Evolutionary conservation across 2,888 invertebrate genomes (phyloP).

Genomic region (Heliothis peltigera): DNA sequence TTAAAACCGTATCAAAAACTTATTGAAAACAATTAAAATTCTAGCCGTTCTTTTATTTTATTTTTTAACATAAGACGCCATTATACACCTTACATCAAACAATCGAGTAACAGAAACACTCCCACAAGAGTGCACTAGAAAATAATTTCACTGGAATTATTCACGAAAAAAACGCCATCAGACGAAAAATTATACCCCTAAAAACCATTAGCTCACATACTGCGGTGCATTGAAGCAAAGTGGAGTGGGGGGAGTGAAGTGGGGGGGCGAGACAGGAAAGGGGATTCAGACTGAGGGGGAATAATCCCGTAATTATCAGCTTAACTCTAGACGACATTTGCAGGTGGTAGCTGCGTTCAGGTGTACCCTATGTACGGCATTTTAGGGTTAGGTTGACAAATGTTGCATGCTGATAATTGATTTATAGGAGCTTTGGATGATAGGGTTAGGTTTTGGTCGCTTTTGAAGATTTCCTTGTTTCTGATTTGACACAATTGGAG

Average conservation of each 20-base stretch:
- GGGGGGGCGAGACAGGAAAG: slow-evolving; percentile 71
- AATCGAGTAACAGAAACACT: slow-evolving; percentile 67
- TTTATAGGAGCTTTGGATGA: slow-evolving; percentile 74
- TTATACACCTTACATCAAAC: slow-evolving; percentile 63
- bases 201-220: slow-evolving; percentile 87
- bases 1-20: background rate
- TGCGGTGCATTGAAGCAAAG: slow-evolving; percentile 82
- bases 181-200: slow-evolving; percentile 85
- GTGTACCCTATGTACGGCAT: slow-evolving; percentile 68
- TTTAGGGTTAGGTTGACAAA: slow-evolving; percentile 78
- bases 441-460: slow-evolving; percentile 59
- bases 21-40: background rate
- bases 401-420: slow-evolving; percentile 76
- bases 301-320: slow-evolving; percentile 89
- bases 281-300: slow-evolving; percentile 68
- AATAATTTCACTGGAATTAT: slow-evolving; percentile 77
- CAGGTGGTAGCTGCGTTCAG: slow-evolving; percentile 82
- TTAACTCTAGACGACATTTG: slow-evolving; percentile 87
- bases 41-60: background rate
- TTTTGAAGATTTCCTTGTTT: slow-evolving; percentile 49
- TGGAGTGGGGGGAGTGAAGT: slow-evolving; percentile 76
- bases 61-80: slow-evolving; percentile 31
- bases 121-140: slow-evolving; percentile 62
- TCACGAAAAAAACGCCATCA: slow-evolving; percentile 79
- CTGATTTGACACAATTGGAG: slow-evolving; percentile 32